Conservation (phyloP, 2,113 vertebrate species). For the Coregonus clupeaformis region DNA sequence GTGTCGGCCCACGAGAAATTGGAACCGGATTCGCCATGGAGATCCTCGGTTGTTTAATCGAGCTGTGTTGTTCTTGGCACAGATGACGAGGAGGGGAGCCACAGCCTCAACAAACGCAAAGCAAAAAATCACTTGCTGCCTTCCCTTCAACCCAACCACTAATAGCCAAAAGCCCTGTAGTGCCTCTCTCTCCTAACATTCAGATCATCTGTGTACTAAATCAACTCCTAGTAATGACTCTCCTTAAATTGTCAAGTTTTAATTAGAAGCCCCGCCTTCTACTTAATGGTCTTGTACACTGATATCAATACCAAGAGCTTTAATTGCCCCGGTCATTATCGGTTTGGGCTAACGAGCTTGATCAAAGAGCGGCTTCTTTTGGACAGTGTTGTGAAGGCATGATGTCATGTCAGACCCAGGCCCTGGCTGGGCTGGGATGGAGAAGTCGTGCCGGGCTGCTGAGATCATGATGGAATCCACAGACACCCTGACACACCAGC, state of each 20-base stretch:
- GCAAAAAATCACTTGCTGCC: not conserved
- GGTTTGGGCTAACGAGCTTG: not conserved
- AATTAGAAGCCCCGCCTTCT: not conserved
- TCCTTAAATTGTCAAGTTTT: not conserved
- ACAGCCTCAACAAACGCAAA: slow-evolving; percentile 9
- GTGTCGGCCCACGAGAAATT: slow-evolving; percentile 8
- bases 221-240: not conserved
- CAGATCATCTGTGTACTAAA: not conserved
- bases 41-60: slow-evolving; percentile 1
- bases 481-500: not conserved
- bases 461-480: not conserved
- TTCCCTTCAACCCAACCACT: not conserved
- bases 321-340: not conserved
- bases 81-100: not conserved
- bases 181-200: not conserved
- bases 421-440: not conserved
- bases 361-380: not conserved
- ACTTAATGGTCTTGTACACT: not conserved
- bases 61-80: slow-evolving; percentile 18
- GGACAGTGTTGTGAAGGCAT: too few relatives aligned
- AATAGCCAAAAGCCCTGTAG: not conserved
- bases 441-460: not conserved
- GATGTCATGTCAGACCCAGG: not conserved
- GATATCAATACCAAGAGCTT: not conserved
- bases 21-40: slow-evolving; percentile 1